phyloP scores from a whole-genome alignment of 2,888 invertebrate genomes.

The Epinotia bilunana region DNA sequence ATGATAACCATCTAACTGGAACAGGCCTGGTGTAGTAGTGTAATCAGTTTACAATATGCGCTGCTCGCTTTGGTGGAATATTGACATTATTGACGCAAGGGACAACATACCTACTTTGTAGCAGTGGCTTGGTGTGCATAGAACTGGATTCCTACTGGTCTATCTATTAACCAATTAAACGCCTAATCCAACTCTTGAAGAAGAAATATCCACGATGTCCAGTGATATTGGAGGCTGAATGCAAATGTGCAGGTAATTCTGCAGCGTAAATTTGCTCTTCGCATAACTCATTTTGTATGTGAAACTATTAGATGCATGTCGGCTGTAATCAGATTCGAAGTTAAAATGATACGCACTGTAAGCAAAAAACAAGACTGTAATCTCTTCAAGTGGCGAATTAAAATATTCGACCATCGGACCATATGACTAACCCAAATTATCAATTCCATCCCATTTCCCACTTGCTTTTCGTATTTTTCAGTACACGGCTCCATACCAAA shows the following conservation, averaged over 20 bases:
- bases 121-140: neutral
- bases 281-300: no score
- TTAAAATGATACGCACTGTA: neutral
- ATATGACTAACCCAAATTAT: neutral
- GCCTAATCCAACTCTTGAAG: no score
- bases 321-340: no score
- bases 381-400: neutral
- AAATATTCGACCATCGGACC: neutral
- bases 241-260: no score
- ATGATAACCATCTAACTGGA: constrained; percentile 53
- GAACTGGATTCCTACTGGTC: no score
- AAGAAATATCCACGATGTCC: no score
- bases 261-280: no score
- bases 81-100: neutral
- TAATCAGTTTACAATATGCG: constrained; percentile 28
- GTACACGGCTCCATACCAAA: constrained; percentile 23
- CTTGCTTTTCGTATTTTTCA: constrained; percentile 23
- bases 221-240: no score
- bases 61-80: constrained; percentile 2
- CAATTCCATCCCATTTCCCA: constrained; percentile 6
- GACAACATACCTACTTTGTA: neutral
- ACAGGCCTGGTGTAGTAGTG: constrained; percentile 38
- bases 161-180: no score
- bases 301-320: no score
- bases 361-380: neutral